Evolutionary conservation across 2,888 invertebrate species (phyloP).

Genomic region (Cephus sareptanus): DNA sequence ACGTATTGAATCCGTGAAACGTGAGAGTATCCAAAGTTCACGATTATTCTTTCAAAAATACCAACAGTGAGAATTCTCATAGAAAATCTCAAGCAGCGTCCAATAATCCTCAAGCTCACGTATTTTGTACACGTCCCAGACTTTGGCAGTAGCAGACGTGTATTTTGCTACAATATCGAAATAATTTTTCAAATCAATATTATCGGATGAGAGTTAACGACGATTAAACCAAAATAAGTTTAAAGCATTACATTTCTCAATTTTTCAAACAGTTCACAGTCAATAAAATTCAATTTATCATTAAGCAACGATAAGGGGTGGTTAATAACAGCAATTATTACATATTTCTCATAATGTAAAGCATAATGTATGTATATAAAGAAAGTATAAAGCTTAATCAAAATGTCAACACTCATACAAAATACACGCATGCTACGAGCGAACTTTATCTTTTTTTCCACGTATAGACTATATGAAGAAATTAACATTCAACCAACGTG

Average conservation of each 20-base stretch:
- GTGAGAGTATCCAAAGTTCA: not conserved
- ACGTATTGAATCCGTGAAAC: not conserved
- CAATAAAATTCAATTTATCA: not conserved
- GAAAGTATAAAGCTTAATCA: not conserved
- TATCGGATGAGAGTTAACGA: too few species aligned
- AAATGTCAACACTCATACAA: not conserved
- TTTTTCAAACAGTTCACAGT: not conserved
- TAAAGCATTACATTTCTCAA: not conserved
- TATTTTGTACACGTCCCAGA: not conserved
- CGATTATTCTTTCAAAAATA: not conserved
- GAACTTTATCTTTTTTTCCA: not conserved
- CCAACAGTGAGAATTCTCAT: not conserved
- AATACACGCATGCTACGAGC: not conserved
- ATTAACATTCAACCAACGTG: conserved; percentile 31
- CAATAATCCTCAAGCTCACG: not conserved
- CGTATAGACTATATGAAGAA: conserved; percentile 38
- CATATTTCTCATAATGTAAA: not conserved
- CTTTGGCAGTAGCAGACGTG: not conserved
- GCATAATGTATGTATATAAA: not conserved
- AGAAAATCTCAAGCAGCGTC: not conserved
- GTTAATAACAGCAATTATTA: not conserved
- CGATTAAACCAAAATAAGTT: too few species aligned
- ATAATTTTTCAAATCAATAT: not conserved
- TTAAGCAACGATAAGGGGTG: not conserved
- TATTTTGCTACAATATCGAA: not conserved